Evolutionary conservation across 2,888 invertebrate species (phyloP).

Genomic region (Dicranocentrus wangi): DNA sequence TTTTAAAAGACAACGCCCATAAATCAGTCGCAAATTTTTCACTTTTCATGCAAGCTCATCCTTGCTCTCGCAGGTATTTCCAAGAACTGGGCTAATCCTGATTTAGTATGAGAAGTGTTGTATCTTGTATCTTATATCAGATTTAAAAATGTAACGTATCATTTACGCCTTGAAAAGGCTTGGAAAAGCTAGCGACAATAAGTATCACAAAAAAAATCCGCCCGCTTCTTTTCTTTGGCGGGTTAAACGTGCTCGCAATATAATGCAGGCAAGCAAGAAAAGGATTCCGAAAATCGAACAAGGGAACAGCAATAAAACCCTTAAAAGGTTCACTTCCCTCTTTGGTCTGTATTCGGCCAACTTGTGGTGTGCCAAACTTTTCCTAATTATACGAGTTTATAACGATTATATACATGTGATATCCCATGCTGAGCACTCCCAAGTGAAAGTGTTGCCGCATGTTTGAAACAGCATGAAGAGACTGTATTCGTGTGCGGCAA

Average conservation of each 20-base stretch:
- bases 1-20: too few relatives aligned
- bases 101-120: too few relatives aligned
- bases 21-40: too few relatives aligned
- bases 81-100: too few relatives aligned
- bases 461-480: neutral
- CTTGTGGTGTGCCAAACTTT: constrained; percentile 36
- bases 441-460: neutral
- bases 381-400: constrained; percentile 45
- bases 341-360: neutral
- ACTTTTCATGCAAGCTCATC: too few relatives aligned
- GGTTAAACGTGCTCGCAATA: neutral
- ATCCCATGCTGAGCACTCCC: neutral
- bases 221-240: too few relatives aligned
- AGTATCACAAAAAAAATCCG: too few relatives aligned
- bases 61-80: too few relatives aligned
- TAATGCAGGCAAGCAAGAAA: neutral
- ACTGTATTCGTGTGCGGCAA: neutral
- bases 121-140: too few relatives aligned
- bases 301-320: neutral
- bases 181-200: too few relatives aligned
- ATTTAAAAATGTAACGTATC: too few relatives aligned
- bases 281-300: neutral
- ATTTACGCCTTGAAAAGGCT: too few relatives aligned
- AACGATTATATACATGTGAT: constrained; percentile 30
- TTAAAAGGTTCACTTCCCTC: neutral